Evolutionary conservation across 2,797 vertebrate species (phyloP), one percentile per base, ranked within the genome.

Genomic region (Novumbra hubbsi): DNA sequence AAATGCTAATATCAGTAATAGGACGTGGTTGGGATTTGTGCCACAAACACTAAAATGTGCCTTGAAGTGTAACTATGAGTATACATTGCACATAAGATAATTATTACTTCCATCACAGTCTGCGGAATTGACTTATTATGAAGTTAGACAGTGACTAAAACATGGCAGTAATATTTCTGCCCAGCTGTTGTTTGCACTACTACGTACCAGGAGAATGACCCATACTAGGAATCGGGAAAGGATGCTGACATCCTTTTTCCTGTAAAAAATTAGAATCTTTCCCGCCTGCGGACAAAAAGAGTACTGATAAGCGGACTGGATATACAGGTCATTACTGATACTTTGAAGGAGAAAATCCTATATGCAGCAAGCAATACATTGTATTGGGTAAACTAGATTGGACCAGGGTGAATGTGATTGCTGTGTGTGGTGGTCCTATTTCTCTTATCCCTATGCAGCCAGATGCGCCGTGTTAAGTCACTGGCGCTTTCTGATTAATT

Each of bases 131-230:
- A 65, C 14, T 32, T 32, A 11, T 34, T 73, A 8, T n/a, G 45
- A 49, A 66, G 66, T 24, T 38, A 68, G 15, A 60, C 7, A 68
- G 66, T 60, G 50, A 30, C n/a, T 41, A 57, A 41, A 41, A 62
- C n/a, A 15, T 11, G 16, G 9, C 48, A 70, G 28, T 30, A 27
- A 19, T 41, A 28, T 24, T 50, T 5, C 41, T 34, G 80, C 77
- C 27, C 63, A 65, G 63, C 30, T 65, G 30, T 65, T 28, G 28
- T 65, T 32, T 9, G 94, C 94, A 27, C 91, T 17, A 95, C 94
- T 17, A 95, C 94, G 21, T 92, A 96, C 94, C 94, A 96, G 89
- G 76, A 95, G 67, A 85, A 92, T 1, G 72, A 94, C 90, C 91
- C 93, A 96, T 73, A 89, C 86, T 2, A 95, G 83, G 88, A 95